Conservation (phyloP, 2,113 vertebrate genomes). For the human region GRCh38 chr19:18931001-18931500, state of each 20-base stretch:
- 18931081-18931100: background rate
- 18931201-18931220: background rate
- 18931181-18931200: background rate
- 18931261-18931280: background rate
- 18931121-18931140: background rate
- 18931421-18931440: background rate
- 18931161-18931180: background rate
- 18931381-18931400: conserved; percentile 90
- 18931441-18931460: background rate
- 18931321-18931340: conserved; percentile 93
- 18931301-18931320: background rate
- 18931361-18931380: conserved; percentile 87
- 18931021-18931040: background rate
- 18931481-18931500: fast-evolving
- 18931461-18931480: too few species aligned
- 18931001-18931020: too few species aligned
- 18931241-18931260: background rate
- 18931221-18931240: background rate
- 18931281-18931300: background rate
- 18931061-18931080: background rate
- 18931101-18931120: background rate
- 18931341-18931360: conserved; percentile 89
- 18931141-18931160: background rate
- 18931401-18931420: conserved; percentile 92
- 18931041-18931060: background rate